A percentile compares a stretch with the other conserved stretches of the same genome.
phyloP scores from a whole-genome alignment of 2,113 vertebrate species.

The Albula goreensis region DNA sequence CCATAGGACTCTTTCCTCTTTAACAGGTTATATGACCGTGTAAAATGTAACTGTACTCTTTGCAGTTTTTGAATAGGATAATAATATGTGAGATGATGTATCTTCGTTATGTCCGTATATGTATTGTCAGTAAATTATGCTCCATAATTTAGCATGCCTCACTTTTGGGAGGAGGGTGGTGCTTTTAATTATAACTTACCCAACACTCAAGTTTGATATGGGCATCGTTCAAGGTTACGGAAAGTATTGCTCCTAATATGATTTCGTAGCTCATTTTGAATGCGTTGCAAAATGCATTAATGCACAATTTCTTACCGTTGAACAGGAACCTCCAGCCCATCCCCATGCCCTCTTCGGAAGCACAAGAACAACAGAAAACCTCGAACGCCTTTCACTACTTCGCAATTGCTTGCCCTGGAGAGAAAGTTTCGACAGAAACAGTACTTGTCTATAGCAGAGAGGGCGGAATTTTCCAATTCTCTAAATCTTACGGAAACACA shows the following conservation, averaged over 20 bases:
- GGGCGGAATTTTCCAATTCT: constrained; percentile 77
- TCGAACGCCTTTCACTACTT: constrained; percentile 81
- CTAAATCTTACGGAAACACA: constrained; percentile 82
- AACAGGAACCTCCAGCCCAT: constrained; percentile 61
- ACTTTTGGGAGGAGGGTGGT: background rate
- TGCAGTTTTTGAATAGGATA: background rate
- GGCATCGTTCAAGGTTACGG: background rate
- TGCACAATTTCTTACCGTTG: constrained; percentile 8
- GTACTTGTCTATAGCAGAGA: constrained; percentile 77
- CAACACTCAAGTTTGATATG: background rate
- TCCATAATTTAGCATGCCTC: background rate
- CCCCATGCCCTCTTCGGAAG: constrained; percentile 69
- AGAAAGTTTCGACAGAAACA: constrained; percentile 83
- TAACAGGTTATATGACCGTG: too few species aligned
- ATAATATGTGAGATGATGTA: too few species aligned
- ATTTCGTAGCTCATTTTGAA: background rate
- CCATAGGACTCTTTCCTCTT: background rate
- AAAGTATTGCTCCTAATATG: background rate
- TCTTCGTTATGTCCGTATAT: too few species aligned
- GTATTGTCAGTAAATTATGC: too few species aligned
- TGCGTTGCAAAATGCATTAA: background rate
- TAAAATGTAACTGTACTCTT: background rate
- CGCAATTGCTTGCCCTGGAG: constrained; percentile 79
- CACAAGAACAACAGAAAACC: constrained; percentile 85
- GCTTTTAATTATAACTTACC: background rate